Evolutionary conservation across 2,888 invertebrate genomes (phyloP), one percentile per base, ranked within the genome.

Genomic region (Eupeodes latifasciatus): DNA sequence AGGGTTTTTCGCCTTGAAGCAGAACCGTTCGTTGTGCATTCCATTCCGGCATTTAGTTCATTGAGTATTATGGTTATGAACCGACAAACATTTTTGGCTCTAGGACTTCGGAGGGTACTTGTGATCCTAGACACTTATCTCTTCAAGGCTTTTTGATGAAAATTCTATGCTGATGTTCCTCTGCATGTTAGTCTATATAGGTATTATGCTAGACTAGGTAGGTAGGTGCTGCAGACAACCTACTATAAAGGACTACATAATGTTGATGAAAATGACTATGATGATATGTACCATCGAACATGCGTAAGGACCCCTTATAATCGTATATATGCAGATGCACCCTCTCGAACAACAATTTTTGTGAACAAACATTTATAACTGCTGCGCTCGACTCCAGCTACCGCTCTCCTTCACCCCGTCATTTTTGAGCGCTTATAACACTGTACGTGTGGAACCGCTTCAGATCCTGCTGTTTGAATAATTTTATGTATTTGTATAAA

Each of bases 21-120:
- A 44, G 6, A 67, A 71, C 14, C 71, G 49, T 19, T 12, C 64
- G 34, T 61, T 75, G 75, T 77, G 64, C 79, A 83, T 82, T 83
- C 79, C 71, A 71, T 83, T 80, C 40, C 27, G 27, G 69, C 44
- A 74, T 78, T 82, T 86, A 86, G 85, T 76, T 76, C 79, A 86
- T 78, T 81, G 82, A 82, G 77, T 67, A 67, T 55, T 61, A 67
- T 44, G 27, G 74, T 75, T 86, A 83, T 79, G 86, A 86, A 78
- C 74, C 27, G 67, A 59, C 62, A 75, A 82, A 59, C 61, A 82
- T 69, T 79, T 86, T 79, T 62, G 82, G 75, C 64, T 78, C 75
- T 64, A 66, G 64, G 69, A 82, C 67, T 72, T 49, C 53, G 61
- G 57, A 57, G 36, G 36, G 51, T 67, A 66, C 75, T 71, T 72